Evolutionary conservation across 2,888 invertebrate genomes (phyloP), one percentile per base, ranked within the genome.

Genomic region (Ophioninae sp.): DNA sequence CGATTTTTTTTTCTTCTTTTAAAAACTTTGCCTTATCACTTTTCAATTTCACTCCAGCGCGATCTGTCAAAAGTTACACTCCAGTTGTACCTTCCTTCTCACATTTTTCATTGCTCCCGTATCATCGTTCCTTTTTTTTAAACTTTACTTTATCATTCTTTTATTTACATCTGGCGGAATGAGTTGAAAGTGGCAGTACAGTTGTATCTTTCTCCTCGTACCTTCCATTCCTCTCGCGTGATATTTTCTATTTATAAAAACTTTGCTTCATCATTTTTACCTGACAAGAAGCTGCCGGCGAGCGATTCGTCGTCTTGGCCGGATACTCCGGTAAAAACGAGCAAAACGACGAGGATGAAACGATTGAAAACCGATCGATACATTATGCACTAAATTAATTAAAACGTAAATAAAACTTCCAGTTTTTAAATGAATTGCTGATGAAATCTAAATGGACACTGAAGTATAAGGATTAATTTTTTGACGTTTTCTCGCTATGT

Each of bases 271-370:
- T 51, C 13, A 9, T 20, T 56, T 58, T 94, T 94, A 97, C 97
- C 97, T 93, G 97, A 96, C 79, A 97, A 94, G 93, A 97, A 96
- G 90, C 96, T 96, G 90, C 96, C 96, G 85, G 97, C 96, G 91
- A 97, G 94, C 72, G 97, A 97, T 88, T 97, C 97, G 91, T 96
- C 96, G 87, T 94, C 93, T 89, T 93, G 93, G 63, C 90, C 90
- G 77, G 85, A 79, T 79, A 88, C 88, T 76, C 87, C 82, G 85
- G 87, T 81, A 75, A 89, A 78, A 79, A 86, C 67, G 59, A 89
- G 83, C 79, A 87, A 74, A 87, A 89, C 87, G 85, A 90, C 84
- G 84, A 90, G 85, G 87, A 82, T 51, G 20, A 73, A 59, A 65
- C 44, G 56, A 74, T 64, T 78, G n/a, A 75, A 58, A 79, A 56